phyloP scores from a whole-genome alignment of 2,797 vertebrate genomes.

The Oryzias dopingdopingensis region DNA sequence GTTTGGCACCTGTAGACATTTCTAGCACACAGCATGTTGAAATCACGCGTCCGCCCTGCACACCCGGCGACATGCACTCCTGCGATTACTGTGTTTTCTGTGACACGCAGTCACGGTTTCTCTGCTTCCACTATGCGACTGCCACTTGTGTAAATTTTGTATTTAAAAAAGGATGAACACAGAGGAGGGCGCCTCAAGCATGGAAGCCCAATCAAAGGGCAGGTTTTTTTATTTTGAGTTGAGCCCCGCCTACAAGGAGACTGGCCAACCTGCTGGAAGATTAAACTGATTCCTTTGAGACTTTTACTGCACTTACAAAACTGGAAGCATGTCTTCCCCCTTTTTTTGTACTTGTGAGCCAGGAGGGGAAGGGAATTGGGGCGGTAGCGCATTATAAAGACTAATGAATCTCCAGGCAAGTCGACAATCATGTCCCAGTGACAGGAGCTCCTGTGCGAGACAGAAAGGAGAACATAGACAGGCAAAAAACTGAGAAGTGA shows the following conservation, averaged over 20 bases:
- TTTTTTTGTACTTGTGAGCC: slow-evolving; percentile 68
- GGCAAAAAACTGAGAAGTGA: slow-evolving; percentile 55
- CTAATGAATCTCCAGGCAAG: slow-evolving; percentile 71
- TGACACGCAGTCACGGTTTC: slow-evolving; percentile 48
- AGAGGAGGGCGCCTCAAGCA: slow-evolving; percentile 55
- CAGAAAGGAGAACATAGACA: slow-evolving; percentile 46
- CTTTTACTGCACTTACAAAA: slow-evolving; percentile 73
- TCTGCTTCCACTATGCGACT: slow-evolving; percentile 64
- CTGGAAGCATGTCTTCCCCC: slow-evolving; percentile 56
- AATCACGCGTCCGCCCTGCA: slow-evolving; percentile 56
- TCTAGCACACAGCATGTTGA: slow-evolving; percentile 73
- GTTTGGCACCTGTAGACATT: slow-evolving; percentile 69
- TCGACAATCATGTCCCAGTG: slow-evolving; percentile 79
- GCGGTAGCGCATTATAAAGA: slow-evolving; percentile 47
- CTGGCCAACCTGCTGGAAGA: slow-evolving; percentile 38
- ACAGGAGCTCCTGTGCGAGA: slow-evolving; percentile 47
- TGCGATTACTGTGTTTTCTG: slow-evolving; percentile 54
- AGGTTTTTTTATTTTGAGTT: slow-evolving; percentile 28
- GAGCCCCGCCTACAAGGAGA: slow-evolving; percentile 32
- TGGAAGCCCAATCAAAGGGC: slow-evolving; percentile 48
- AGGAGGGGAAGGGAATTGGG: slow-evolving; percentile 47
- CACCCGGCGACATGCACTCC: slow-evolving; percentile 51
- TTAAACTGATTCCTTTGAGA: slow-evolving; percentile 45
- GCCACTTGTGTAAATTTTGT: slow-evolving; percentile 72
- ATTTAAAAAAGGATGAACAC: slow-evolving; percentile 58